Evolutionary conservation across 2,888 invertebrate species (phyloP).

Genomic region (Drosophila greeni): DNA sequence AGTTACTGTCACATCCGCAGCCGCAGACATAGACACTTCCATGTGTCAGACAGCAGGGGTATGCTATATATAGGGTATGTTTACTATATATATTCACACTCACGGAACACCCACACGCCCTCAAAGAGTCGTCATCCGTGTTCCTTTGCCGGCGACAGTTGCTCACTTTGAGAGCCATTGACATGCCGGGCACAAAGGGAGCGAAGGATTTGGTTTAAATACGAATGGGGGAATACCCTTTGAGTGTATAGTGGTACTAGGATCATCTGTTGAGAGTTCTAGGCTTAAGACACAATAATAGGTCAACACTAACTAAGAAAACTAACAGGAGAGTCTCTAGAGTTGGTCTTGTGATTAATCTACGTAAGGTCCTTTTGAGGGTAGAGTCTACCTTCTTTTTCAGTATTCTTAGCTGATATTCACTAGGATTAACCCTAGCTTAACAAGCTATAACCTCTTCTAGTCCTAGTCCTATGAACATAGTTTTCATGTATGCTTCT

Average conservation of each 20-base stretch:
- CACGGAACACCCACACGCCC: background rate
- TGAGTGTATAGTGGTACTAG: background rate
- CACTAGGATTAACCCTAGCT: background rate
- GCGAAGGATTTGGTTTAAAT: background rate
- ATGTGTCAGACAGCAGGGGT: slow-evolving; percentile 2
- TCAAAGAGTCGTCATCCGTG: background rate
- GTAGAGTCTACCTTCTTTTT: background rate
- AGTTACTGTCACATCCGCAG: slow-evolving; percentile 22
- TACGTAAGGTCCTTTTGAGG: background rate
- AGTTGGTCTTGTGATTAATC: background rate
- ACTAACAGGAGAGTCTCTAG: too few relatives aligned
- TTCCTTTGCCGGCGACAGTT: slow-evolving; percentile 18
- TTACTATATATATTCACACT: background rate
- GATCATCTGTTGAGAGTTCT: background rate
- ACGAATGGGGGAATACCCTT: background rate
- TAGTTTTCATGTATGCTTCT: background rate
- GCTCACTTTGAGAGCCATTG: slow-evolving; percentile 35
- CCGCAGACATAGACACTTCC: slow-evolving; percentile 5
- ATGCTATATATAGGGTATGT: background rate
- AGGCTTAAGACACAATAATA: background rate
- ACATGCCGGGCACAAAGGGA: slow-evolving; percentile 15
- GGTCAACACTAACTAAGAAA: background rate
- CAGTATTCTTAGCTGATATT: background rate
- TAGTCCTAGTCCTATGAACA: background rate
- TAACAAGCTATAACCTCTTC: background rate